Conservation (phyloP, 2,888 invertebrate genomes). For the Synergus itoensis region DNA sequence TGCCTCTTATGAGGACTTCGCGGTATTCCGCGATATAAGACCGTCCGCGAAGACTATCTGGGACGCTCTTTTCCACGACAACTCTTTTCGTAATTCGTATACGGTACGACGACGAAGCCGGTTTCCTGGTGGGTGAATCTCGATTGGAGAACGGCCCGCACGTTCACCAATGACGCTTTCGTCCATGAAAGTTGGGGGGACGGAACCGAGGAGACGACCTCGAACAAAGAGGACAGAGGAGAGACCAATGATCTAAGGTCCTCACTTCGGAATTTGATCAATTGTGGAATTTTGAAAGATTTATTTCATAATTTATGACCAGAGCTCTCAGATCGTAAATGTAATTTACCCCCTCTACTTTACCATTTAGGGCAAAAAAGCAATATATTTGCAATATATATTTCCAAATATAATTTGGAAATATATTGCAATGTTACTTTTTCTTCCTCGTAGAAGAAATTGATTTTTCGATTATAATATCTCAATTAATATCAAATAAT, state of each 20-base stretch:
- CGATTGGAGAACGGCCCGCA: constrained; percentile 49
- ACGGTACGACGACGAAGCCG: constrained; percentile 18
- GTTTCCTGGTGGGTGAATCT: constrained; percentile 48
- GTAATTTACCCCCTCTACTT: no score
- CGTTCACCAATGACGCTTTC: constrained; percentile 37
- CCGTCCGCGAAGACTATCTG: background rate
- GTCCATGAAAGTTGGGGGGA: constrained; percentile 51
- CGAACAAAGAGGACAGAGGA: constrained; percentile 8
- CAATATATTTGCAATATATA: no score
- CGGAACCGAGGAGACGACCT: constrained; percentile 7
- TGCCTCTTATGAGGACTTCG: background rate
- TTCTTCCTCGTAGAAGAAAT: no score
- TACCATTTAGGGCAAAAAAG: no score
- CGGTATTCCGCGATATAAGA: background rate
- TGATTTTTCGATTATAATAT: no score
- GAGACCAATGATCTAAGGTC: constrained; percentile 6
- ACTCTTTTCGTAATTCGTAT: constrained; percentile 17
- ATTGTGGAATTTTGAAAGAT: background rate
- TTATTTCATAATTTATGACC: background rate
- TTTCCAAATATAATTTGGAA: no score
- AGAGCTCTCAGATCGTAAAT: no score
- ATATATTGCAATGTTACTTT: no score
- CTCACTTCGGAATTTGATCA: background rate
- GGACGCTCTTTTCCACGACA: background rate
- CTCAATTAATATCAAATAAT: no score